These are phyloP conservation scores for Lepidonotus clava DNA, from an alignment of 2,888 invertebrate genomes.

Conservation along the genomic window DNA sequence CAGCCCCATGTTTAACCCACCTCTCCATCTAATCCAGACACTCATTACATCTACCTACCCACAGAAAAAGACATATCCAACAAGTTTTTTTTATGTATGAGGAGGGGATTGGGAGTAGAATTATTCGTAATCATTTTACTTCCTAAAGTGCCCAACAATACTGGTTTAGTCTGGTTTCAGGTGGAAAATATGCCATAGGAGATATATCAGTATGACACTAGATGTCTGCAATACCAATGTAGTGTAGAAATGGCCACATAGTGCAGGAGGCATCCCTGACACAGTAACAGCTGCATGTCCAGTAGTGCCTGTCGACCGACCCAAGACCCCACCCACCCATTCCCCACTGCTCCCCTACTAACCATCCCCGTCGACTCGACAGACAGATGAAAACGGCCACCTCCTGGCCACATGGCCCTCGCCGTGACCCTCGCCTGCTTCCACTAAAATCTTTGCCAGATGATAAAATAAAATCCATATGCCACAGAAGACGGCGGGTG, in stretches of 20 bases:
- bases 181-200: no score
- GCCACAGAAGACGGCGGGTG: conserved; percentile 29
- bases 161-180: no score
- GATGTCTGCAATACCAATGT: not conserved
- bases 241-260: not conserved
- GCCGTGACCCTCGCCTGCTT: conserved; percentile 12
- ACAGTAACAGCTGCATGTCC: conserved; percentile 6
- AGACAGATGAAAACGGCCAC: not conserved
- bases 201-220: not conserved
- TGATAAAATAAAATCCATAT: conserved; percentile 51
- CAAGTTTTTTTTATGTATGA: no score
- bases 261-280: conserved; percentile 13
- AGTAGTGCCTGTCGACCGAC: not conserved
- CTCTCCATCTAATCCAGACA: not conserved
- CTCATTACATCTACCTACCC: not conserved
- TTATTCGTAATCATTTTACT: no score
- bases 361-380: no score
- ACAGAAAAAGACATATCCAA: not conserved
- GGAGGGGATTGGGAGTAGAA: no score
- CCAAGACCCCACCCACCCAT: not conserved
- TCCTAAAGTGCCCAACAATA: no score
- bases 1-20: no score
- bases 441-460: conserved; percentile 44
- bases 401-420: not conserved
- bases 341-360: not conserved